Percentiles rank a stretch among this genome's conserved stretches.
phyloP scores from a whole-genome alignment of 2,797 vertebrate species.

The Sphenodon punctatus region DNA sequence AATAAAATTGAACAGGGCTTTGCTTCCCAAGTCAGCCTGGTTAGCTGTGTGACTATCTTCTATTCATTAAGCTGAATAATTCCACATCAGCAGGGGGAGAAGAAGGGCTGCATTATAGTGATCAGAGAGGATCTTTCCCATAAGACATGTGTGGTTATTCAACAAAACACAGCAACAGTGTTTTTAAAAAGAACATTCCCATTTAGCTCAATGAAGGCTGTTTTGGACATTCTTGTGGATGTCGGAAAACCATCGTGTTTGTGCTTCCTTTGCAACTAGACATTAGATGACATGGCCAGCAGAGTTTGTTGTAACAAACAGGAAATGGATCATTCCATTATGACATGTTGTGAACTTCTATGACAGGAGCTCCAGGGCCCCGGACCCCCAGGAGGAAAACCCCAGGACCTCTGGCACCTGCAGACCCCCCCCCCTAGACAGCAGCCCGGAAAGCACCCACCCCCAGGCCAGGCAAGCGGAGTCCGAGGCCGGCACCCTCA shows the following conservation, averaged over 20 bases:
- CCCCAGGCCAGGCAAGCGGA: too few species aligned
- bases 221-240: accelerated
- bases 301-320: not conserved
- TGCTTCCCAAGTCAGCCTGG: accelerated
- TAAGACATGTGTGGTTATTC: slow-evolving; percentile 30
- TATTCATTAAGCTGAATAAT: not conserved
- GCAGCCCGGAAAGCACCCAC: too few species aligned
- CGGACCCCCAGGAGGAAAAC: too few species aligned
- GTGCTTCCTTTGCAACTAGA: not conserved
- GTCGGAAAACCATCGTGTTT: not conserved
- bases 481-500: too few species aligned
- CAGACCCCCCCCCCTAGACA: too few species aligned
- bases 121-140: slow-evolving; percentile 34
- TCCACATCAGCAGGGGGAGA: not conserved
- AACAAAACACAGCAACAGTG: slow-evolving; percentile 38
- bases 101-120: slow-evolving; percentile 28
- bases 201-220: not conserved
- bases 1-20: not conserved
- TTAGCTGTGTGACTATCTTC: not conserved
- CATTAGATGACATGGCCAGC: not conserved
- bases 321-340: too few species aligned
- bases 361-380: too few species aligned
- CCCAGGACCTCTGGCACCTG: too few species aligned
- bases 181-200: slow-evolving; percentile 25
- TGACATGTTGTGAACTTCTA: too few species aligned